Base-by-base conservation (phyloP, 2,888 invertebrate species). In the Alcis repandata region DNA sequence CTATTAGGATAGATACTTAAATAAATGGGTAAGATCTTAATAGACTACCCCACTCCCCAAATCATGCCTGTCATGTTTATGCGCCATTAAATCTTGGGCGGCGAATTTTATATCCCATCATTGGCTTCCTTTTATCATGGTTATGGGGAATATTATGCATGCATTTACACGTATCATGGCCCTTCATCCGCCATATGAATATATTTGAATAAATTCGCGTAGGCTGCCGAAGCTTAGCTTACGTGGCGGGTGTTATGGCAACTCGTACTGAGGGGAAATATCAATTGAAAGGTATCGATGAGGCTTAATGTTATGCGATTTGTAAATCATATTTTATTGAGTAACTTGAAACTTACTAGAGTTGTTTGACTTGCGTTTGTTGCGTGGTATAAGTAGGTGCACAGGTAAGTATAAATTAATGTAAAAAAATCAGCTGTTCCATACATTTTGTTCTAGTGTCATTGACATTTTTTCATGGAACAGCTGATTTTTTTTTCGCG, bases 141-240 rank as follows among this genome's bases (percentile, higher is more conserved):
- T 57, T 70, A 70, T 73, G 61, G 68, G 61, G 68, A 76, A 80
- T 79, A 82, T 74, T 82, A 81, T 76, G 73, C 77, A 74, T 76
- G 78, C 72, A 75, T 80, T 77, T 76, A 73, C 79, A 78, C 78
- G 77, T 81, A 73, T 77, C 75, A 77, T 74, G 72, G 79, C 81
- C 79, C 82, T 76, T 75, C 77, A 79, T 79, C 79, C 76, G 72
- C 73, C 82, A 82, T 84, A 86, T 86, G 87, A 87, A 87, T 87
- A 87, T 78, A 86, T 87, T 87, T 87, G 83, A 86, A 87, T 87
- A 87, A 64, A 85, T 85, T 83, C 82, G 61, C 71, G 77, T 82
- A 83, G 82, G 83, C 81, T 73, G 71, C 77, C 72, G 78, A 69
- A 73, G 49, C 58, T 59, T 51, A 60, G 17, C 64, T 49, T 59